These are phyloP conservation scores for Bryconaethiops microstoma DNA, from an alignment of 2,797 vertebrate species.

Conservation along the genomic window DNA sequence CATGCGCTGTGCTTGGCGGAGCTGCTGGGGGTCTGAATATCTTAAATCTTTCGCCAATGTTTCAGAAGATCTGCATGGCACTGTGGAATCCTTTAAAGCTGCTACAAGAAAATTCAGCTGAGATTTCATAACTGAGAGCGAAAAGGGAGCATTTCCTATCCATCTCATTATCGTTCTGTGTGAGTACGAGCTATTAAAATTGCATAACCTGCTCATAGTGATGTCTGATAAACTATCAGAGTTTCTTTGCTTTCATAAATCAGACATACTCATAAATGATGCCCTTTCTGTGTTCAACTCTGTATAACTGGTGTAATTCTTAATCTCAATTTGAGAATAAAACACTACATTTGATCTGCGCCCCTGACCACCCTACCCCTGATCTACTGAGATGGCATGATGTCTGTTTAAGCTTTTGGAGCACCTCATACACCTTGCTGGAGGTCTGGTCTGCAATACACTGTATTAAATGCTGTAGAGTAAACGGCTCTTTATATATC, in stretches of 20 bases:
- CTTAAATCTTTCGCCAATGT: neutral
- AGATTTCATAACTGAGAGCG: constrained; percentile 18
- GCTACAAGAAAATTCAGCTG: constrained; percentile 13
- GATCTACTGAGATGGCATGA: neutral
- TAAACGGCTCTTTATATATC: constrained; percentile 24
- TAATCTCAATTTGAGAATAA: constrained; percentile 43
- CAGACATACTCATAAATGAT: constrained; percentile 53
- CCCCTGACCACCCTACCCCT: neutral
- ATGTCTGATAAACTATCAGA: constrained; percentile 56
- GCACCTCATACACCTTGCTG: constrained; percentile 17
- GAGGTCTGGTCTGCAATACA: constrained; percentile 14
- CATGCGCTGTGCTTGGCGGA: neutral
- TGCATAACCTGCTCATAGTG: constrained; percentile 52
- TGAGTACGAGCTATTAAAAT: constrained; percentile 54
- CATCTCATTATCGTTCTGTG: constrained; percentile 54
- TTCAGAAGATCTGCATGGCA: neutral
- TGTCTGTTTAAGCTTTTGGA: no score
- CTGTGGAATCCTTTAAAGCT: constrained; percentile 8
- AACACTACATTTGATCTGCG: constrained; percentile 35
- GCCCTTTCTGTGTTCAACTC: constrained; percentile 37
- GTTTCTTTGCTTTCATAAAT: constrained; percentile 58
- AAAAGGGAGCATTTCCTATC: constrained; percentile 13
- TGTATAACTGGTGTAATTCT: constrained; percentile 47
- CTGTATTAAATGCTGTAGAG: constrained; percentile 1
- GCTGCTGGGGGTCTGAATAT: constrained; percentile 3